Percentiles rank a stretch among this genome's conserved stretches.
phyloP scores from a whole-genome alignment of 2,797 vertebrate genomes.

The Tamandua tetradactyla region DNA sequence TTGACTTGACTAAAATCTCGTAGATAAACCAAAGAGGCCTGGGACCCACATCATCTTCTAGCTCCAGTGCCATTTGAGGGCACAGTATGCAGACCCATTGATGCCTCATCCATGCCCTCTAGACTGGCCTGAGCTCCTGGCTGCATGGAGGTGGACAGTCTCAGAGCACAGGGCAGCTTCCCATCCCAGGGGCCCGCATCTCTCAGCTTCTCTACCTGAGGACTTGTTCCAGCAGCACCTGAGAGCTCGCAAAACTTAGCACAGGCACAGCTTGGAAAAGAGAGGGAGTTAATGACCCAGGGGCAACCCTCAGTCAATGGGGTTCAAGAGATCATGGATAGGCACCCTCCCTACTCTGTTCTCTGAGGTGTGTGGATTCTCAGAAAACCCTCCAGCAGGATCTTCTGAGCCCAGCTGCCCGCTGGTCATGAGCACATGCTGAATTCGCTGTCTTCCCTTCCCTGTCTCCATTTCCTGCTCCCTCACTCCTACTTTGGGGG shows the following conservation, averaged over 20 bases:
- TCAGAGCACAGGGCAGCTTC: background rate
- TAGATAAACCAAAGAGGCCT: background rate
- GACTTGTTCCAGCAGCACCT: background rate
- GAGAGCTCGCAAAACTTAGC: background rate
- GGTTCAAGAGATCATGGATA: background rate
- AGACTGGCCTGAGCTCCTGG: background rate
- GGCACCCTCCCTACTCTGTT: background rate
- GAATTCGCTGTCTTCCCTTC: background rate
- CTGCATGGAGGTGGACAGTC: background rate
- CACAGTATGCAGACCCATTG: background rate
- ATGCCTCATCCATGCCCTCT: background rate
- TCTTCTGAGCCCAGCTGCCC: background rate
- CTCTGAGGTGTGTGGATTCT: background rate
- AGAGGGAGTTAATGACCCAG: background rate
- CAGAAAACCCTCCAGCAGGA: background rate
- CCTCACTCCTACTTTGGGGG: background rate
- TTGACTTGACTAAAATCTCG: constrained; percentile 14
- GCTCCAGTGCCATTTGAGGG: background rate
- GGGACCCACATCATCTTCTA: background rate
- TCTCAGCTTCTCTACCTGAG: background rate
- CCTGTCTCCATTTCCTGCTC: background rate
- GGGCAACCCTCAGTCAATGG: background rate
- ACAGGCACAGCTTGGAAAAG: background rate
- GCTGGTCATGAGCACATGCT: background rate
- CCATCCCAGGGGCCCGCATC: too few species aligned